Conservation (phyloP, 35 echinoderm and acorn worm species). For the Apostichopus parvimensis region DNA sequence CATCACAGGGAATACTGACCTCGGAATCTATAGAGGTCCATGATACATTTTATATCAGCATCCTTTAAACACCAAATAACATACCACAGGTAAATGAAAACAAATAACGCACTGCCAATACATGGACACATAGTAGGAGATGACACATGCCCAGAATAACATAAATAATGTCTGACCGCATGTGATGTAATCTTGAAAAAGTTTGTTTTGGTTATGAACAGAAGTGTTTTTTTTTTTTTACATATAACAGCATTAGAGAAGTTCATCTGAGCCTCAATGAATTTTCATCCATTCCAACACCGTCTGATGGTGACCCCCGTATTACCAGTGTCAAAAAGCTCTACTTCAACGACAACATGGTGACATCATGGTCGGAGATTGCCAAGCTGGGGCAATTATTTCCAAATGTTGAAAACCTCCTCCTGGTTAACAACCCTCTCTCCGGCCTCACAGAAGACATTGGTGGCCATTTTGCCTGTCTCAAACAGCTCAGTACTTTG, state of each 20-base stretch:
- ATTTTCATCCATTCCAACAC: background rate
- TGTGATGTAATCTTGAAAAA: too few species aligned
- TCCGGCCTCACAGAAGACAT: slow-evolving; percentile 30
- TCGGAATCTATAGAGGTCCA: too few species aligned
- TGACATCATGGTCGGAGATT: slow-evolving; percentile 28
- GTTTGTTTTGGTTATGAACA: too few species aligned
- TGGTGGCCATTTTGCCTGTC: background rate
- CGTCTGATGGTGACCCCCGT: background rate
- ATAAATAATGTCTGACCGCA: too few species aligned
- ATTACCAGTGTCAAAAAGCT: background rate
- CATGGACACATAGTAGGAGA: too few species aligned
- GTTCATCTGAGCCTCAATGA: slow-evolving; percentile 35
- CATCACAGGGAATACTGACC: too few species aligned
- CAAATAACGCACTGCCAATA: too few species aligned
- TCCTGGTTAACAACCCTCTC: slow-evolving; percentile 27
- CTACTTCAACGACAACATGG: slow-evolving; percentile 40
- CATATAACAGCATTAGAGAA: background rate
- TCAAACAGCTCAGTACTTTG: slow-evolving; percentile 32
- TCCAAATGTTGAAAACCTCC: slow-evolving; percentile 12
- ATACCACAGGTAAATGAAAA: too few species aligned
- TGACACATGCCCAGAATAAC: too few species aligned
- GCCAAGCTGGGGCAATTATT: slow-evolving; percentile 23
- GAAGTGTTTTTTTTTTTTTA: too few species aligned
- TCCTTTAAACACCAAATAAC: too few species aligned
- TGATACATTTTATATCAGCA: too few species aligned